Percentiles rank a stretch among this genome's conserved stretches.
Conservation (phyloP, 1,140 invertebrate genomes). For the Drosophila takahashii region DNA sequence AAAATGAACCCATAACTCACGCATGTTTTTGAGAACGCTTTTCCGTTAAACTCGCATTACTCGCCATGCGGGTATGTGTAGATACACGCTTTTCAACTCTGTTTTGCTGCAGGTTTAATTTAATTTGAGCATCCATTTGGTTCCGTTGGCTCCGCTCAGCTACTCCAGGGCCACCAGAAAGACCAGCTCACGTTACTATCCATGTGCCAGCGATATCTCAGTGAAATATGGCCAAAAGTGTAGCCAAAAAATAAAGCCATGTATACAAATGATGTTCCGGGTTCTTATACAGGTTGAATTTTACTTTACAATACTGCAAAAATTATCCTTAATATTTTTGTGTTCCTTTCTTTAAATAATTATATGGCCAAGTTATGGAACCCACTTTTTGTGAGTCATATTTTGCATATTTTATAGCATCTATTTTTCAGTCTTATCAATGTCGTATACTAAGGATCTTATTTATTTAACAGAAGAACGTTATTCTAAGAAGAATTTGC, state of each 20-base stretch:
- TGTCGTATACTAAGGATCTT: too few species aligned
- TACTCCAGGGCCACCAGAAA: conserved; percentile 13
- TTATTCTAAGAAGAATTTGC: too few species aligned
- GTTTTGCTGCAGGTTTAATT: conserved; percentile 33
- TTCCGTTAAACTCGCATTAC: background rate
- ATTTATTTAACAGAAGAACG: too few species aligned
- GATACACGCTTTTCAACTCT: conserved; percentile 15
- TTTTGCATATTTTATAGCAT: too few species aligned
- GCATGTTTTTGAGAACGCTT: conserved; percentile 9
- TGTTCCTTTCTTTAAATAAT: too few species aligned
- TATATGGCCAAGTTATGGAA: too few species aligned
- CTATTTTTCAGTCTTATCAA: too few species aligned
- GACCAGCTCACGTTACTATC: conserved; percentile 26
- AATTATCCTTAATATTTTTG: too few species aligned
- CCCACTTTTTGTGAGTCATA: too few species aligned
- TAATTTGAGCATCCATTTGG: conserved; percentile 41
- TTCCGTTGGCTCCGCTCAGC: background rate
- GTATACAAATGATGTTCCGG: too few species aligned
- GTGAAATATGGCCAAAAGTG: background rate
- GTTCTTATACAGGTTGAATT: too few species aligned
- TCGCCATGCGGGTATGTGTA: background rate
- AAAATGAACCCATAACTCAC: background rate
- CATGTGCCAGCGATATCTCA: conserved; percentile 2
- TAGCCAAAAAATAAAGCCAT: background rate
- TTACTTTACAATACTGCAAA: too few species aligned